Percentiles rank a stretch among this genome's conserved stretches.
These are phyloP conservation scores for Gallinago jamesoni DNA, from an alignment of 2,113 vertebrate species.

Conservation along the genomic window DNA sequence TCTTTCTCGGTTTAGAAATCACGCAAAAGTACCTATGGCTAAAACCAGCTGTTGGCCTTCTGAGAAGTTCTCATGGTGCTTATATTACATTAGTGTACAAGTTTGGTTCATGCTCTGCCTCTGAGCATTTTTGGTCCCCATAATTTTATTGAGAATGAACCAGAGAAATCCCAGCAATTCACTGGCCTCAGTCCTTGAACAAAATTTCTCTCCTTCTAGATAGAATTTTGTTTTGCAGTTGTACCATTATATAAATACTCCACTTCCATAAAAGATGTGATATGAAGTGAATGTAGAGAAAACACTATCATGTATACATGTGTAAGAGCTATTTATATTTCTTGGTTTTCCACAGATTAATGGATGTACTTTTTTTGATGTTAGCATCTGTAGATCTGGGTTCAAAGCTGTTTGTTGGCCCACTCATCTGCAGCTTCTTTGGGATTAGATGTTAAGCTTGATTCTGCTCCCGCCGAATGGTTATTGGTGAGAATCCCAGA, in stretches of 20 bases:
- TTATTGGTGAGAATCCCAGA: not conserved
- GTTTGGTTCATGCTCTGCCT: not conserved
- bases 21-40: not conserved
- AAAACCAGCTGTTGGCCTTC: not conserved
- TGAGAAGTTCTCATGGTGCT: not conserved
- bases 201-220: not conserved
- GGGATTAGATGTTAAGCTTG: not conserved
- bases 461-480: not conserved
- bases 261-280: not conserved
- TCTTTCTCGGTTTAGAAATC: not conserved
- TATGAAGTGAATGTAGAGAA: not conserved
- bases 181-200: not conserved
- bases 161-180: not conserved
- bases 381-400: not conserved
- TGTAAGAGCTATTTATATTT: not conserved
- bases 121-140: not conserved
- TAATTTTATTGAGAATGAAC: not conserved
- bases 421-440: not conserved
- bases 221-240: not conserved
- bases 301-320: not conserved
- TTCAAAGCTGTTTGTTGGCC: not conserved
- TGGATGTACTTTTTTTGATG: not conserved
- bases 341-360: not conserved
- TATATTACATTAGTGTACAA: not conserved
- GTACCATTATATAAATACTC: not conserved